Evolutionary conservation across 2,888 invertebrate genomes (phyloP), one percentile per base, ranked within the genome.

Genomic region (Saturnia pavonia): DNA sequence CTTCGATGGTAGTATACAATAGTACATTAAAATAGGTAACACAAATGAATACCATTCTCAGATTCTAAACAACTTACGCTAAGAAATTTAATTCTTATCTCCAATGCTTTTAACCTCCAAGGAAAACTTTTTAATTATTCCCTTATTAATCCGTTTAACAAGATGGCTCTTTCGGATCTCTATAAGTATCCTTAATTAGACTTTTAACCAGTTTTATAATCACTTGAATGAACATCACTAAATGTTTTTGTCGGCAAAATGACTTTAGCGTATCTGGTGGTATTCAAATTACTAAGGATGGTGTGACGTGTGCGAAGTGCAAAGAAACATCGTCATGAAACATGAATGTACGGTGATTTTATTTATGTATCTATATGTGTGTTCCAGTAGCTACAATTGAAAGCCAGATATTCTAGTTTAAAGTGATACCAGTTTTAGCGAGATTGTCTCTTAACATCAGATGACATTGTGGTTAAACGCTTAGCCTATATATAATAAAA

Each of bases 81-180:
- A 22, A 22, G 11, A 43, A 14, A 43, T 43, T 54, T 22, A 6
- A n/a, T n/a, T 54, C 19, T 54, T 11, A 54, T 9, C 54, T 11
- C 22, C 1, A 54, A n/a, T 19, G 22, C 54, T 54, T 54, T 54
- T 22, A 54, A 22, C 11, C 22, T 54, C 22, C 1, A 14, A 63
- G 34, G 34, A 27, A 63, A 63, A 63, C 63, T 63, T 63, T 34
- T 34, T 63, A 63, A 63, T 54, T 34, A 63, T 63, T 63, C 63
- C 63, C 63, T 16, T 27, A 34, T 63, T 63, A 63, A 63, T 63
- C 63, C 34, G 14, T 27, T 34, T 27, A 63, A 63, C 63, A 34
- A 27, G 34, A 63, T 34, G 63, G 34, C n/a, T 34, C 63, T 63
- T 34, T 63, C 4, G 34, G 27, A 19, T 14, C 34, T 63, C 16